Conservation (phyloP, 2,797 vertebrate species). For the Schizothorax lantsangensis region DNA sequence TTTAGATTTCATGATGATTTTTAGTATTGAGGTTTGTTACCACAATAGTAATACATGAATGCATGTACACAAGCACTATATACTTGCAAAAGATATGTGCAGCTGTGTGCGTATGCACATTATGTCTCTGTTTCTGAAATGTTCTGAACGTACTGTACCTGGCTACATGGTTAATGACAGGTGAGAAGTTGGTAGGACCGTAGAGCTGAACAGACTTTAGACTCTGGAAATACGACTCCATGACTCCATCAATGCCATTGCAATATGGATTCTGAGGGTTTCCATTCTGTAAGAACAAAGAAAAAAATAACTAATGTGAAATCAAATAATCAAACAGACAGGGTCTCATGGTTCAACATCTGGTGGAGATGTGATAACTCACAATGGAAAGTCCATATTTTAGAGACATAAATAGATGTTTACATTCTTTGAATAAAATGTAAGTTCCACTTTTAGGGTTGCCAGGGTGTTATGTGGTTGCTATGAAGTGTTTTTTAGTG, state of each 20-base stretch:
- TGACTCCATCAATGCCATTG: slow-evolving; percentile 92
- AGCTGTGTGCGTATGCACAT: background rate
- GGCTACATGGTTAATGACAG: slow-evolving; percentile 96
- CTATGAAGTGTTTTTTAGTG: background rate
- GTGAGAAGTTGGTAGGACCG: slow-evolving; percentile 98
- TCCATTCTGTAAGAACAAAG: slow-evolving; percentile 83
- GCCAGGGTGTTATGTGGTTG: background rate
- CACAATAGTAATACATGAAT: background rate
- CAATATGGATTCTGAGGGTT: slow-evolving; percentile 98
- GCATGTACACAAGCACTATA: background rate
- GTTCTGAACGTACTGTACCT: slow-evolving; percentile 71
- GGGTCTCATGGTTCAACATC: background rate
- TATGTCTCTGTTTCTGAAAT: background rate
- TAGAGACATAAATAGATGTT: background rate
- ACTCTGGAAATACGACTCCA: slow-evolving; percentile 97
- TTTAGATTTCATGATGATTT: background rate
- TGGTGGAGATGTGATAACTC: background rate
- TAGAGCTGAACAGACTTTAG: slow-evolving; percentile 96
- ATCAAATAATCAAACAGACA: background rate
- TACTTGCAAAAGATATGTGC: background rate
- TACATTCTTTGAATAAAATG: background rate
- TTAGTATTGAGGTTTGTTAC: background rate
- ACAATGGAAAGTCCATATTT: background rate
- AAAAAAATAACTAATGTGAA: background rate
- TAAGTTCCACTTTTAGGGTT: background rate